phyloP scores from a whole-genome alignment of 1,140 invertebrate genomes.

The Apis florea region DNA sequence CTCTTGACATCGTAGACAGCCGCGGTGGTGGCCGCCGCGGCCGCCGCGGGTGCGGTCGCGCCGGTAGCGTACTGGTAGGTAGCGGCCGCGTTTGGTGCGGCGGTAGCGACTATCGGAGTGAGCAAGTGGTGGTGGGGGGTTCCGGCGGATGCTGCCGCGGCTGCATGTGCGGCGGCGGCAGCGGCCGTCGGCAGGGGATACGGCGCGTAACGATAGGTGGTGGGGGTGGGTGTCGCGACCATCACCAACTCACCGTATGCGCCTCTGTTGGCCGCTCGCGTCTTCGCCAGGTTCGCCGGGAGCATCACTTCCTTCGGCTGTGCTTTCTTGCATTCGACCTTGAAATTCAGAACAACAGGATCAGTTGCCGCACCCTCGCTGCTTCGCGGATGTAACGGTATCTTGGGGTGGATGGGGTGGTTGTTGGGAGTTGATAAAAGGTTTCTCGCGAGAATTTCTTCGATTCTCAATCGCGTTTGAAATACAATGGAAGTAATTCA shows the following conservation, averaged over 20 bases:
- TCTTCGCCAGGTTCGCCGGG: constrained; percentile 95
- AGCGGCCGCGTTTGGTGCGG: constrained; percentile 80
- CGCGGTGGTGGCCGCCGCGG: constrained; percentile 78
- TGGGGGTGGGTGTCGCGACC: constrained; percentile 82
- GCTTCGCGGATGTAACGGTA: neutral
- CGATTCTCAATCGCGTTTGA: no score
- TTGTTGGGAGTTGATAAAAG: neutral
- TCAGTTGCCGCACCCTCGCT: neutral
- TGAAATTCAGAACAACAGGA: constrained; percentile 72
- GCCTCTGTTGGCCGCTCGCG: constrained; percentile 93
- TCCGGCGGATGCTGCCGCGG: constrained; percentile 74
- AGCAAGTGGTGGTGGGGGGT: constrained; percentile 76
- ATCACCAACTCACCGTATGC: constrained; percentile 98
- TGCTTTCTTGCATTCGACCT: constrained; percentile 99
- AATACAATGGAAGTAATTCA: no score
- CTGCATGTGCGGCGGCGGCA: constrained; percentile 75
- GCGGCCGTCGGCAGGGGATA: constrained; percentile 79
- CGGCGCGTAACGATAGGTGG: constrained; percentile 85
- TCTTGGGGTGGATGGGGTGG: neutral
- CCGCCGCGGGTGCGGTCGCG: constrained; percentile 72
- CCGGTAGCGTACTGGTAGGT: constrained; percentile 78
- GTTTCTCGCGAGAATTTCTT: no score
- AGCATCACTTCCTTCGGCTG: constrained; percentile 99
- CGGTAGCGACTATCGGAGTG: constrained; percentile 76
- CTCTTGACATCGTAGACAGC: constrained; percentile 81